Base-by-base conservation (phyloP, 2,113 vertebrate species). In the Pteronura brasiliensis region DNA sequence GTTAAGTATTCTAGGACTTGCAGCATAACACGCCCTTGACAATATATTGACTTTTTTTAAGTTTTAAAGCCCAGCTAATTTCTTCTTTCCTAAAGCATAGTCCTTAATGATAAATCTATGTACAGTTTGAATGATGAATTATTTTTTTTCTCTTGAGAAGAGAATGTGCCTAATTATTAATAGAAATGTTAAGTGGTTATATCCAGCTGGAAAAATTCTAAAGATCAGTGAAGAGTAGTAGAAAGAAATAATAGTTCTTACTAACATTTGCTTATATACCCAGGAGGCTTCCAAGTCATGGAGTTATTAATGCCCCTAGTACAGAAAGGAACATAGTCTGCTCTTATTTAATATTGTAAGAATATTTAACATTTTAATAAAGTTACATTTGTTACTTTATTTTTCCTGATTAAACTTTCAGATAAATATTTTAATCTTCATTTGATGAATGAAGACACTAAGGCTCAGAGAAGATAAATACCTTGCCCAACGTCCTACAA, bases 391-490 rank as follows among this genome's bases (percentile, higher is more conserved):
- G 36, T 55, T 65, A 55, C 15, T 65, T 88, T 31, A 67, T 69
- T 74, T 80, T 92, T 77, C 79, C 72, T 82, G 52, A 67, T 82
- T 88, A 55, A 81, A 93, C 47, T 81, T 67, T 52, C 47, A 93
- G 21, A 87, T 61, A 84, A 86, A 74, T 47, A 63, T 59, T 87
- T 79, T 21, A 88, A 36, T 83, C 23, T 11, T 59, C 34, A 47
- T 47, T 79, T 90, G 94, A 59, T 39, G 90, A 95, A 82, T 7
- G 89, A 94, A 57, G 80, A 88, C 63, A 96, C 52, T 59, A 69
- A 87, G 31, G 34, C 21, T 96, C 47, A 57, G 63, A 81, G 67
- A 91, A 86, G 31, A 27, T 71, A 84, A 65, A 42, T 59, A 76
- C 36, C 36, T 74, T 77, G 42, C 69, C 36, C 44, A n/a, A 57